A percentile compares a stretch with the other conserved stretches of the same genome.
Evolutionary conservation across 2,888 invertebrate species (phyloP).

Genomic region (Pteria penguin): DNA sequence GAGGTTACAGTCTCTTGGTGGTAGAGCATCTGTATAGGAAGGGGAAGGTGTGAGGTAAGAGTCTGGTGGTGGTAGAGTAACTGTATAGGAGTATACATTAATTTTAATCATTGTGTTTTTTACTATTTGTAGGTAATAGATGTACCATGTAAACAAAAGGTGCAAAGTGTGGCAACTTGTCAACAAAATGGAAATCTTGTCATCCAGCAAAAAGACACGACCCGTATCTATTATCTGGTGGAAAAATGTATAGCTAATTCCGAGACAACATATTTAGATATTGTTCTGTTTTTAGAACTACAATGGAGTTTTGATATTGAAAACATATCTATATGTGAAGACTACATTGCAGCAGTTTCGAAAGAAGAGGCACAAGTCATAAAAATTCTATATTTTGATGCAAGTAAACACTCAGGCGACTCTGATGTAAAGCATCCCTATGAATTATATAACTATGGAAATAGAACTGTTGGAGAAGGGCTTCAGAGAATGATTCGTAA

Average conservation of each 20-base stretch:
- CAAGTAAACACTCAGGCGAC: conserved; percentile 21
- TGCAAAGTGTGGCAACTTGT: conserved; percentile 78
- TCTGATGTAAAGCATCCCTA: background rate
- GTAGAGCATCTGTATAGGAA: no score
- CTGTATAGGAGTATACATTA: no score
- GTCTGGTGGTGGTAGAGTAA: no score
- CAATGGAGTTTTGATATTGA: conserved; percentile 84
- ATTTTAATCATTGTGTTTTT: no score
- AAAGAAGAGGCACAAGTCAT: conserved; percentile 85
- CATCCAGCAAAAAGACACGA: conserved; percentile 81
- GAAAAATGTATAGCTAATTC: conserved; percentile 68
- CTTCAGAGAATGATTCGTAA: background rate
- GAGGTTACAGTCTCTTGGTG: no score
- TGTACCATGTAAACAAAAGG: conserved; percentile 84
- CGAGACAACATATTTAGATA: conserved; percentile 62
- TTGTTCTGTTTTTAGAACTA: conserved; percentile 82
- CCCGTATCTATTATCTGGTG: conserved; percentile 82
- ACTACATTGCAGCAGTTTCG: conserved; percentile 85
- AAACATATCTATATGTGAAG: conserved; percentile 85
- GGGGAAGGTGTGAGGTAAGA: no score
- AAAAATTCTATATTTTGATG: conserved; percentile 79
- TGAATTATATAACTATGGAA: background rate
- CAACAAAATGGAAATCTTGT: conserved; percentile 77
- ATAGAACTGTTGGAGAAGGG: no score
- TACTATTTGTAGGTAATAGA: conserved; percentile 85